phyloP scores from a whole-genome alignment of 1,140 invertebrate species.

The Drosophila orosa region DNA sequence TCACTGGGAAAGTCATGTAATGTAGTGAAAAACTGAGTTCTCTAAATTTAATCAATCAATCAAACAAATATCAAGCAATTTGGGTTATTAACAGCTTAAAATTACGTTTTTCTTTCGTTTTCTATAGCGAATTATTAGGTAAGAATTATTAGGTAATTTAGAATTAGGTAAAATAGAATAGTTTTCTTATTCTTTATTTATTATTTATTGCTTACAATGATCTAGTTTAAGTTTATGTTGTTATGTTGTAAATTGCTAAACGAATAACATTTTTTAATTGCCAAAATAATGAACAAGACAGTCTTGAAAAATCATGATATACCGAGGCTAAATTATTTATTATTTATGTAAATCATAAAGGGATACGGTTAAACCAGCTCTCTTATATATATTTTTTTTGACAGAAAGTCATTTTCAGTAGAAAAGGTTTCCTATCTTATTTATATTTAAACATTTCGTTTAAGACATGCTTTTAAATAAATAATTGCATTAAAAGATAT shows the following conservation, averaged over 20 bases:
- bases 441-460: neutral
- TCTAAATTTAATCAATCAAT: neutral
- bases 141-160: neutral
- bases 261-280: neutral
- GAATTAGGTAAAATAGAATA: too few relatives aligned
- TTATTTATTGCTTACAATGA: too few relatives aligned
- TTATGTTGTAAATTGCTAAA: neutral
- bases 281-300: too few relatives aligned
- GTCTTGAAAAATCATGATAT: neutral
- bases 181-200: neutral
- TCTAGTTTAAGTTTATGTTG: neutral
- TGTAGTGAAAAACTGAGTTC: too few relatives aligned
- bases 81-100: neutral
- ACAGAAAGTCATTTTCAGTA: neutral
- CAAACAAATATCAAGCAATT: neutral
- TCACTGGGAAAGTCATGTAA: too few relatives aligned
- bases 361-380: fast-evolving
- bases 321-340: too few relatives aligned
- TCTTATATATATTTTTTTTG: neutral
- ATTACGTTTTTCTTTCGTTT: neutral
- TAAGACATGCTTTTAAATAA: neutral
- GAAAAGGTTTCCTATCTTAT: too few relatives aligned
- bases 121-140: neutral
- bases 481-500: neutral
- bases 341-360: neutral